These are phyloP conservation scores for Pocillopora damicornis DNA, from an alignment of 64 coral and sea anemone genomes.

Conservation along the genomic window DNA sequence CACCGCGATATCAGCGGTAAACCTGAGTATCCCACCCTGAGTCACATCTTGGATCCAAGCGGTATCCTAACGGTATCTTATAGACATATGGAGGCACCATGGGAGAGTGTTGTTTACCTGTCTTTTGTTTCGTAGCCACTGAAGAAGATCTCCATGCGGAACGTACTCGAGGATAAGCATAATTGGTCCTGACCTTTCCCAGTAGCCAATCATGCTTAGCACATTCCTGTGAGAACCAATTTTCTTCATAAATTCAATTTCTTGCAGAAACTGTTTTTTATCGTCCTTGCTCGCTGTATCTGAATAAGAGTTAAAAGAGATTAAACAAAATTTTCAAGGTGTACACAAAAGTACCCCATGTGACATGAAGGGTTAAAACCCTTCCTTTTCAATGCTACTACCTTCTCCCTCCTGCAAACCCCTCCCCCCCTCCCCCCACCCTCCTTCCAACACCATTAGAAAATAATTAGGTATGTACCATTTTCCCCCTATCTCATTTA, in stretches of 20 bases:
- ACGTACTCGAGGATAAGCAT: neutral
- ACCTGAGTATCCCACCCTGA: neutral
- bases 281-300: neutral
- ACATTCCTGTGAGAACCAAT: neutral
- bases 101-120: neutral
- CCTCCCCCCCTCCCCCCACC: too few relatives aligned
- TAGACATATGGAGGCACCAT: neutral
- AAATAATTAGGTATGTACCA: too few relatives aligned
- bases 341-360: too few relatives aligned
- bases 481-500: too few relatives aligned
- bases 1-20: too few relatives aligned
- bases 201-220: neutral
- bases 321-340: neutral
- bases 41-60: neutral
- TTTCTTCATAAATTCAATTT: slow-evolving; percentile 1
- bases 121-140: neutral
- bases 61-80: neutral
- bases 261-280: neutral
- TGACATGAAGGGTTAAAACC: too few relatives aligned
- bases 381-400: too few relatives aligned
- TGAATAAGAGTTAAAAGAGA: neutral
- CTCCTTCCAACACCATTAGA: too few relatives aligned
- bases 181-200: neutral
- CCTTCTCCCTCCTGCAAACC: too few relatives aligned
- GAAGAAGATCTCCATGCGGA: slow-evolving; percentile 2